Evolutionary conservation across 2,888 invertebrate genomes (phyloP), one percentile per base, ranked within the genome.

Genomic region (Alitta virens): DNA sequence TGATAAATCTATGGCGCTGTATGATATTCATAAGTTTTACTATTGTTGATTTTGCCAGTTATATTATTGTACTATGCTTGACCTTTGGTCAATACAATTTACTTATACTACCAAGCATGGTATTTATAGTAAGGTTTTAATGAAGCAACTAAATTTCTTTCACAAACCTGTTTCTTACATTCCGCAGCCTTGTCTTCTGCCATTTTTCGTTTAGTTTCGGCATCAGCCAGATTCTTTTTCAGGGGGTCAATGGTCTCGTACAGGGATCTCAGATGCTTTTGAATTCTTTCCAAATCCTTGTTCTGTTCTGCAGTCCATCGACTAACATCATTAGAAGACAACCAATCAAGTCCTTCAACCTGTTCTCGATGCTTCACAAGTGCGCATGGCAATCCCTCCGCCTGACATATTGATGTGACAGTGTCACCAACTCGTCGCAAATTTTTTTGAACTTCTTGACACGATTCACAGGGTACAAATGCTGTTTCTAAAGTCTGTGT

Each of bases 401-500:
- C 70, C 56, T 75, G 69, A 64, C 80, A 80, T 16, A 78, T 67
- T 21, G 72, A 68, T 1, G 76, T 69, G 9, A 81, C 67, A 18
- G 68, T 59, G 21, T 77, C 75, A 0, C 78, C 78, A 27, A 75
- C 71, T 56, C 75, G 73, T 18, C 74, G 67, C 57, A 81, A 71
- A 68, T 72, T 73, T 51, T 71, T 73, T 70, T 82, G 82, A n/a
- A 78, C 77, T 16, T 74, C 58, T 46, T 73, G 71, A 68, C 82
- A 82, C 0, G 78, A 71, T 60, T 80, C 80, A 71, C 82, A 82
- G 3, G 81, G 80, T 0, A 78, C 75, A 70, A 82, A 81, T 0
- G 79, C 77, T 2, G 82, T 79, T 63, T 82, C 82, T 16, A 71
- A 67, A n/a, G 82, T 82, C 71, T 82, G 82, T 55, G 73, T 72